A percentile compares a stretch with the other conserved stretches of the same genome.
Evolutionary conservation across 2,888 invertebrate species (phyloP).

Genomic region (Apomyelois bistriatella): DNA sequence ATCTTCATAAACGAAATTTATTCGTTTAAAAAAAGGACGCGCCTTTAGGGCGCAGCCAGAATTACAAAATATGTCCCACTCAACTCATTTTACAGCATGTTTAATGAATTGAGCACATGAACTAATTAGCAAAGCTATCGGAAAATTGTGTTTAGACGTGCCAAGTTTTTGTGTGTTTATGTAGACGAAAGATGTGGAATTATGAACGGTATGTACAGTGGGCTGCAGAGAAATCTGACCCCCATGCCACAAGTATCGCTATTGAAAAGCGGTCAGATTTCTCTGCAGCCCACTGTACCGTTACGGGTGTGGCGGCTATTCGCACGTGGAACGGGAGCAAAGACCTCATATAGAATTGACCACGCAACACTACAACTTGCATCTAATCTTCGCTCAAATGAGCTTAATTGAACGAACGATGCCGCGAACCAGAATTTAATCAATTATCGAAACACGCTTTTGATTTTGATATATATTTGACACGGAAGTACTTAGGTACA

Average conservation of each 20-base stretch:
- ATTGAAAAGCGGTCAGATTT: too few species aligned
- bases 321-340: conserved; percentile 55
- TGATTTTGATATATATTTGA: neutral
- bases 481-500: neutral
- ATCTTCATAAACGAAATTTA: too few species aligned
- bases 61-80: too few species aligned
- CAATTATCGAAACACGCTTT: neutral
- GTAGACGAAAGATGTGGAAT: conserved; percentile 33
- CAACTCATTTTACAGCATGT: too few species aligned
- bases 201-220: conserved; percentile 44
- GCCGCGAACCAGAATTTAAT: conserved; percentile 4
- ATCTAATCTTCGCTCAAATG: conserved; percentile 5
- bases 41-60: too few species aligned
- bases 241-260: too few species aligned
- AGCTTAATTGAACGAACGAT: conserved; percentile 11
- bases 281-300: too few species aligned
- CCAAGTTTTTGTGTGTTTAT: conserved; percentile 12
- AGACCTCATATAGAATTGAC: conserved; percentile 45
- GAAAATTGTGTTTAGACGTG: neutral
- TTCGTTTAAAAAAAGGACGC: too few species aligned
- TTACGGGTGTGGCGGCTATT: conserved; percentile 57
- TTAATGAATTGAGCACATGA: neutral
- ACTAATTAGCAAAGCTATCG: conserved; percentile 6
- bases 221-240: too few species aligned
- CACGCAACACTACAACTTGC: conserved; percentile 24